These are phyloP conservation scores for Ophion slaviceki DNA, from an alignment of 2,888 invertebrate genomes.

Conservation along the genomic window DNA sequence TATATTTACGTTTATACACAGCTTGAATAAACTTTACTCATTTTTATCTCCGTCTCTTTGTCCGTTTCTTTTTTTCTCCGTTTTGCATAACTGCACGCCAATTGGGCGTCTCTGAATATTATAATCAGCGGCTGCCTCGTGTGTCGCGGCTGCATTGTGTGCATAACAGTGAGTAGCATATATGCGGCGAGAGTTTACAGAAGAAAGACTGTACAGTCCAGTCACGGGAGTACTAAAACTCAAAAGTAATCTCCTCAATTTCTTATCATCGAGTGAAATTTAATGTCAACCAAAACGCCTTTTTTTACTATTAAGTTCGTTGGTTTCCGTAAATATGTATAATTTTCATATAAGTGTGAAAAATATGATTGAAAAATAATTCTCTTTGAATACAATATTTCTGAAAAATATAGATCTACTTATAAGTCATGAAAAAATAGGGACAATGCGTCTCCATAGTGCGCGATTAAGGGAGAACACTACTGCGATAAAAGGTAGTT, in stretches of 20 bases:
- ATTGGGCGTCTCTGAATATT: conserved; percentile 39
- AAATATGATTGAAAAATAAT: too few relatives aligned
- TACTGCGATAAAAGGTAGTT: too few relatives aligned
- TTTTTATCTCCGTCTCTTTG: conserved; percentile 3
- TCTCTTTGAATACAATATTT: too few relatives aligned
- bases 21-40: conserved; percentile 27
- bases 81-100: conserved; percentile 23
- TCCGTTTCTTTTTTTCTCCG: background rate
- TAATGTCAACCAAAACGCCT: background rate
- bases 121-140: conserved; percentile 9
- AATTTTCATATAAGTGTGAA: too few relatives aligned
- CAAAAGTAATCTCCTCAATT: background rate
- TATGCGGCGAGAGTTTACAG: conserved; percentile 19
- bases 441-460: too few relatives aligned
- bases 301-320: background rate
- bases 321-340: too few relatives aligned
- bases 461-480: too few relatives aligned
- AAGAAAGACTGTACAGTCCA: conserved; percentile 9
- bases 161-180: conserved; percentile 23
- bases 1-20: conserved; percentile 17
- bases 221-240: background rate
- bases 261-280: background rate
- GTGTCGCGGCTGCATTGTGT: conserved; percentile 11
- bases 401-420: too few relatives aligned
- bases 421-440: too few relatives aligned